phyloP scores from a whole-genome alignment of 1,140 invertebrate genomes.

The Zaprionus ornatus region DNA sequence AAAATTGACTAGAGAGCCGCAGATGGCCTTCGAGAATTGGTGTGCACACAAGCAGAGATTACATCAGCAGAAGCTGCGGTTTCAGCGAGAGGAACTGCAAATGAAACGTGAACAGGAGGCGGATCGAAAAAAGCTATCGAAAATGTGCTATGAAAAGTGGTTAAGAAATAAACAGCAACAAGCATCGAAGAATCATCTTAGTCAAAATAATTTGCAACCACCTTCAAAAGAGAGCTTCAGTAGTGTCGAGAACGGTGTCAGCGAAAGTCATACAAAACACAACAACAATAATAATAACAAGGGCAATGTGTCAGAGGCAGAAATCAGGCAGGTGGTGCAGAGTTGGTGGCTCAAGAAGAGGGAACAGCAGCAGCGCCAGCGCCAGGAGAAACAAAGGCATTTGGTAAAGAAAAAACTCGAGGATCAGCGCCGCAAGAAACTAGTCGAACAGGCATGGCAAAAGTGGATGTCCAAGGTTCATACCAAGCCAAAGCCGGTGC shows the following conservation, averaged over 20 bases:
- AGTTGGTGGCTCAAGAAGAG: conserved; percentile 56
- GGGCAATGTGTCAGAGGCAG: conserved; percentile 25
- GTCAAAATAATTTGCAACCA: background rate
- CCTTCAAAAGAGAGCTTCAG: background rate
- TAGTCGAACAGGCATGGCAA: conserved; percentile 45
- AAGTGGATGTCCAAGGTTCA: conserved; percentile 56
- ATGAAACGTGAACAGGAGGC: background rate
- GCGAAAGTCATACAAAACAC: background rate
- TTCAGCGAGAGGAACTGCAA: background rate
- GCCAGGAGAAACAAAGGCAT: conserved; percentile 22
- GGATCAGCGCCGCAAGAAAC: conserved; percentile 34
- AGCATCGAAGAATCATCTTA: conserved; percentile 28
- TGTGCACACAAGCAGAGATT: conserved; percentile 41
- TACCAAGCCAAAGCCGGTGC: conserved; percentile 69
- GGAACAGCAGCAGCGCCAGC: conserved; percentile 34
- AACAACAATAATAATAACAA: background rate
- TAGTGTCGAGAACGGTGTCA: background rate
- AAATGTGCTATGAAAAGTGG: conserved; percentile 57
- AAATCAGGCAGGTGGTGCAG: conserved; percentile 52
- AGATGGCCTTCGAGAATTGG: conserved; percentile 57
- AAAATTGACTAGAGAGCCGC: conserved; percentile 45
- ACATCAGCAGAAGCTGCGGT: conserved; percentile 11
- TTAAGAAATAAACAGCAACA: conserved; percentile 30
- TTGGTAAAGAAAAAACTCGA: conserved; percentile 14
- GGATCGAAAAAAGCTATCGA: conserved; percentile 19